phyloP scores from a whole-genome alignment of 1,140 invertebrate genomes.

The Neodiprion lecontei region DNA sequence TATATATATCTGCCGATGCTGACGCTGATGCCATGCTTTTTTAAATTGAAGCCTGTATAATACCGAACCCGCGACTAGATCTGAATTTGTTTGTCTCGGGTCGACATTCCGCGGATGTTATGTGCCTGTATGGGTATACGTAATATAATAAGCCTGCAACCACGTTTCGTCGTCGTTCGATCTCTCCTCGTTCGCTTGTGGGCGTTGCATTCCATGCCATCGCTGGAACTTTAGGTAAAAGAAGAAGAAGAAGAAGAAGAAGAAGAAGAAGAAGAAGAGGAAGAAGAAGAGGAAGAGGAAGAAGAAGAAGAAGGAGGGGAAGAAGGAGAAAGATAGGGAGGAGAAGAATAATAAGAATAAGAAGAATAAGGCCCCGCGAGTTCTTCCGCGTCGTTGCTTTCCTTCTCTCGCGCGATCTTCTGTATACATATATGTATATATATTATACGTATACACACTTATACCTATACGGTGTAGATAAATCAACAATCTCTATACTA shows the following conservation, averaged over 20 bases:
- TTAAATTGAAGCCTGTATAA: background rate
- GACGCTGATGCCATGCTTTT: background rate
- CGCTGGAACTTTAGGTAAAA: background rate
- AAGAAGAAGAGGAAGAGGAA: background rate
- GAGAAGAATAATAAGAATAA: slow-evolving; percentile 23
- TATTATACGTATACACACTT: no score
- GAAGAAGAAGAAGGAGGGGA: slow-evolving; percentile 4
- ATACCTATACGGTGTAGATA: no score
- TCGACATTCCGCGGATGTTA: background rate
- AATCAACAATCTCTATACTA: no score
- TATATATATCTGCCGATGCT: background rate
- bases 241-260: slow-evolving; percentile 8
- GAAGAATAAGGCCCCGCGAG: slow-evolving; percentile 9
- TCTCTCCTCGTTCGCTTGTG: slow-evolving; percentile 30
- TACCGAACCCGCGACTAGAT: slow-evolving; percentile 28
- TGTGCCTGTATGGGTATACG: background rate
- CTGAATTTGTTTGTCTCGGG: slow-evolving; percentile 42
- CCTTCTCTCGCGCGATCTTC: background rate
- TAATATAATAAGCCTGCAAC: no score
- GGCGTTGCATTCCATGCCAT: background rate
- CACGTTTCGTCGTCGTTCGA: slow-evolving; percentile 25
- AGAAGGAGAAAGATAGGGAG: slow-evolving; percentile 14
- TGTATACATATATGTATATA: background rate
- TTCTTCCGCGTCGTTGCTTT: background rate
- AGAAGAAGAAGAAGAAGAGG: background rate